Conservation (phyloP, 2,888 invertebrate species). For the Pimpla rufipes region DNA sequence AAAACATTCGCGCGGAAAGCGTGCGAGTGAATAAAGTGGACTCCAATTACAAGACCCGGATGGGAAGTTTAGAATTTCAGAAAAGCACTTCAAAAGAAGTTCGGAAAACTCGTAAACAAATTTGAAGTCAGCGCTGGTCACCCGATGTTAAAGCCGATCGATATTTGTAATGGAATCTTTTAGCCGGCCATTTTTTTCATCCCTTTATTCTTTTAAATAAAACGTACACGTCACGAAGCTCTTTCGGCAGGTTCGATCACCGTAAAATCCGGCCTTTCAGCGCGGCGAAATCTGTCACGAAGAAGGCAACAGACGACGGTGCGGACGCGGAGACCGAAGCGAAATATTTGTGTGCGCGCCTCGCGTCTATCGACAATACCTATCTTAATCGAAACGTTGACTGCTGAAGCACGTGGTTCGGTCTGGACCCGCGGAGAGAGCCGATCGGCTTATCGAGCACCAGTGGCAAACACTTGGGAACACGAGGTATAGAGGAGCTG, state of each 20-base stretch:
- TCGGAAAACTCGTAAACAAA: neutral
- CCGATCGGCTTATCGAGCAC: slow-evolving; percentile 39
- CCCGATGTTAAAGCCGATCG: neutral
- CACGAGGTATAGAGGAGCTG: slow-evolving; percentile 13
- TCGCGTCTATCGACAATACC: slow-evolving; percentile 27
- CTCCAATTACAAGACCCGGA: slow-evolving; percentile 42
- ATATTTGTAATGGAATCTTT: neutral
- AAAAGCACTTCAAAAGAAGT: neutral
- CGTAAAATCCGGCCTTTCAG: slow-evolving; percentile 49
- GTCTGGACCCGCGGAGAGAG: neutral
- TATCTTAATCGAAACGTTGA: slow-evolving; percentile 62
- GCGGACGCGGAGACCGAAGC: neutral
- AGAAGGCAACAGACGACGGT: slow-evolving; percentile 5
- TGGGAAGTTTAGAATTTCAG: slow-evolving; percentile 48
- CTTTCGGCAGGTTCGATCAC: neutral
- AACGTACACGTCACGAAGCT: neutral
- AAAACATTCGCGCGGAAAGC: neutral
- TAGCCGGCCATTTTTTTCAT: neutral
- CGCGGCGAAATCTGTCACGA: neutral
- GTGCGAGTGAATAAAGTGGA: slow-evolving; percentile 12
- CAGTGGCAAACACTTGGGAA: neutral
- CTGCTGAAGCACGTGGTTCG: neutral
- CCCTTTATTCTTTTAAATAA: neutral
- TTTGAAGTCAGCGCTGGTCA: neutral
- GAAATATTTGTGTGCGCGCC: neutral